Base-by-base conservation (phyloP, 2,888 invertebrate genomes). In the Melieria omissa region DNA sequence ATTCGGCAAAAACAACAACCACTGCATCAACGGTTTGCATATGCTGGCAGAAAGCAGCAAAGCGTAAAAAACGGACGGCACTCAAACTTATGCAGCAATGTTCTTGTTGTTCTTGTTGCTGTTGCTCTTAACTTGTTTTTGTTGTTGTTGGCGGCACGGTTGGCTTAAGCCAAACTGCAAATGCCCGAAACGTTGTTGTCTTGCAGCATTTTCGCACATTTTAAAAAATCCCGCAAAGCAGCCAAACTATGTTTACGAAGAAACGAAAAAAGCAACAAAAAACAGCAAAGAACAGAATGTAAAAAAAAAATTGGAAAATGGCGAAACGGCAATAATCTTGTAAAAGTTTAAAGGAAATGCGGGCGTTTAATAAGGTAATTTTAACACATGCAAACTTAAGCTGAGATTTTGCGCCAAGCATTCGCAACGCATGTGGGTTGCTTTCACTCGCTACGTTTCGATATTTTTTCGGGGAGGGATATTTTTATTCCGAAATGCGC, bases 301-400 rank as follows among this genome's bases (percentile, higher is more conserved):
- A 10, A 5, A 16, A 44, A 44, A 5, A 41, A 6, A 46, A 6
- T 45, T 14, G 44, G 6, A 42, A 12, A 44, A 12, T 8, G 6
- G 16, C 46, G 62, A 52, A 69, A 69, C 54, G 63, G 63, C 63
- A 69, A 69, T 69, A 63, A 69, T 69, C 69, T 69, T 57, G 63
- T 69, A 63, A 69, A 63, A 69, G 55, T 57, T 62, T 45, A 63
- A 68, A 63, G 69, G 45, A 63, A 69, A 63, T 69, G 69, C 46
- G 63, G 66, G 41, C 66, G 49, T 57, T 60, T 66, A 58, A 66
- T 69, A 62, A 57, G 69, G 63, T 55, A 69, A 62, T 69, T 45
- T 63, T 57, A 63, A 62, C 69, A 55, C 55, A 69, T 29, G 44
- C 44, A 61, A 45, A 58, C 29, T 29, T 29, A 29, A 29, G 29